Conservation (phyloP, 2,797 vertebrate species). For the Chlorospingus flavigularis region DNA sequence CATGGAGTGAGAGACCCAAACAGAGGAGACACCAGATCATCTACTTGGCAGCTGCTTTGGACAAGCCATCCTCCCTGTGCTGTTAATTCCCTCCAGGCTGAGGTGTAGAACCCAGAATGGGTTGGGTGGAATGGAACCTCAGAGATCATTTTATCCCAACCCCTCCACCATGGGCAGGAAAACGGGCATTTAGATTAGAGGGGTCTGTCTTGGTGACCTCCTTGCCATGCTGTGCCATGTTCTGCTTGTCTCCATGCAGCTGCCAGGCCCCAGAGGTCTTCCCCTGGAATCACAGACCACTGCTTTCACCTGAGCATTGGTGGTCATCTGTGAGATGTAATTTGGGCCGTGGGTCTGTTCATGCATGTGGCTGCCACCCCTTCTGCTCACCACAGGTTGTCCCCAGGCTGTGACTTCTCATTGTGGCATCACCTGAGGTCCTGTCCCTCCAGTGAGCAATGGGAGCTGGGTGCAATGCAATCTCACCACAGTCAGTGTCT, state of each 20-base stretch:
- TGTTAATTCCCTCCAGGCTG: not conserved
- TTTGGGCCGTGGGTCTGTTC: not conserved
- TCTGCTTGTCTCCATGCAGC: not conserved
- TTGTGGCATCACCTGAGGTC: not conserved
- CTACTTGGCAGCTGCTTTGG: not conserved
- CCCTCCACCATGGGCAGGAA: rapidly evolving
- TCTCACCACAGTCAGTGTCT: not conserved
- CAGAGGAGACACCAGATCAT: conserved; percentile 2
- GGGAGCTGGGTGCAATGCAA: rapidly evolving
- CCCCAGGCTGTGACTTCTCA: not conserved
- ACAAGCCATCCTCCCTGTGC: not conserved
- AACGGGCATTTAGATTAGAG: not conserved
- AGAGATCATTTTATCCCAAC: not conserved
- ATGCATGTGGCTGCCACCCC: not conserved
- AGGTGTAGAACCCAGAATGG: not conserved
- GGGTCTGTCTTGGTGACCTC: not conserved
- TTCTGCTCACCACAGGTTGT: not conserved
- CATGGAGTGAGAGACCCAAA: not conserved
- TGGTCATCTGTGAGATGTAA: not conserved
- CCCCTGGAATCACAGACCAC: not conserved
- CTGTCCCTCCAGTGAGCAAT: not conserved
- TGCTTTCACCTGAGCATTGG: not conserved
- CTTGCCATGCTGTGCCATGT: not conserved
- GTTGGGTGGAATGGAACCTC: not conserved
- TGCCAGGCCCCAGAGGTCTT: not conserved